These are phyloP conservation scores for Radopholus similis DNA, from an alignment of 1,140 invertebrate genomes.

Conservation along the genomic window DNA sequence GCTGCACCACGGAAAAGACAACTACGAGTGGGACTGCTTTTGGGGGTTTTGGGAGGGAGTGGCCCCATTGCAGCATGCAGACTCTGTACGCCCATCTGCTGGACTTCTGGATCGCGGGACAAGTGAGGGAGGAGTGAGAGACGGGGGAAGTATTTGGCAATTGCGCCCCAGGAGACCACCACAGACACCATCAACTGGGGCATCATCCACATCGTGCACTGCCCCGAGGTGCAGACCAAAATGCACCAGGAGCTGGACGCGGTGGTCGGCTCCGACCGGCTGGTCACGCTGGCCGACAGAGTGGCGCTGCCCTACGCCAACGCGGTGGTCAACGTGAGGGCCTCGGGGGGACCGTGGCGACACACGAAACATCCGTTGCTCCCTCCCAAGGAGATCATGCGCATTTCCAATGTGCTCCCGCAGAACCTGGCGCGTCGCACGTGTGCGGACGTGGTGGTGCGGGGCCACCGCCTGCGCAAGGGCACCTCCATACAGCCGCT, in stretches of 20 bases:
- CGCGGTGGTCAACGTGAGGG: slow-evolving; percentile 35
- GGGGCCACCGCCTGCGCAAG: slow-evolving; percentile 18
- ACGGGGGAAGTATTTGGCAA: neutral
- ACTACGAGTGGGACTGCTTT: neutral
- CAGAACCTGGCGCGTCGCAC: slow-evolving; percentile 28
- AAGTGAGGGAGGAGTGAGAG: neutral
- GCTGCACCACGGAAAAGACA: neutral
- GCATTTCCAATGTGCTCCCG: slow-evolving; percentile 23
- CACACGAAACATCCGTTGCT: slow-evolving; percentile 1
- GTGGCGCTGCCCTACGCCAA: slow-evolving; percentile 29
- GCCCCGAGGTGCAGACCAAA: slow-evolving; percentile 26
- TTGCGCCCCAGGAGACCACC: slow-evolving; percentile 20
- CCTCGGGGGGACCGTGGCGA: neutral
- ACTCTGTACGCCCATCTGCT: slow-evolving; percentile 5
- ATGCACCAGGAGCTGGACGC: slow-evolving; percentile 35
- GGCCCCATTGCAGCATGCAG: neutral
- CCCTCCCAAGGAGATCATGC: slow-evolving; percentile 20
- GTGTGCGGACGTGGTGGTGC: slow-evolving; percentile 13
- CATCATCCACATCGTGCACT: slow-evolving; percentile 26
- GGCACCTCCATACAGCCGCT: slow-evolving; percentile 24
- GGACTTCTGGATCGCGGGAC: slow-evolving; percentile 11
- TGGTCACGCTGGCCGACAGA: slow-evolving; percentile 33
- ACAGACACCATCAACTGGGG: slow-evolving; percentile 28
- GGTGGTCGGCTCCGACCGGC: slow-evolving; percentile 34
- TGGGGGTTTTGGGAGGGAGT: neutral